Conservation (phyloP, 2,797 vertebrate genomes). For the Bovichtus variegatus region DNA sequence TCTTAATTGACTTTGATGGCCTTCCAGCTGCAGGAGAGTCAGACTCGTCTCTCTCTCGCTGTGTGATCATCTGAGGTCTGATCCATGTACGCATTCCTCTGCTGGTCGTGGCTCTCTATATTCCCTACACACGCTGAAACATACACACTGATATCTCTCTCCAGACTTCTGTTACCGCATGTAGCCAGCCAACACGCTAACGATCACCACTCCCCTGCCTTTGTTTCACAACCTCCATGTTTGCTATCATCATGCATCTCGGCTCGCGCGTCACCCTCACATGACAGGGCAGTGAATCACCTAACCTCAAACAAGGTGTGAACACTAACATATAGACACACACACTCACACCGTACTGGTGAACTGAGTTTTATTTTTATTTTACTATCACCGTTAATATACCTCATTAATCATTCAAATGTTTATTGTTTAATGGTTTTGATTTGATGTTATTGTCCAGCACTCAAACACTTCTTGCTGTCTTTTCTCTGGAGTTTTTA, state of each 20-base stretch:
- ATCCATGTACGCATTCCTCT: conserved; percentile 17
- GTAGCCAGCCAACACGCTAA: conserved; percentile 54
- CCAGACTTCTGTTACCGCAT: conserved; percentile 50
- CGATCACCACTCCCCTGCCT: conserved; percentile 50
- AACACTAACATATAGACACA: conserved; percentile 40
- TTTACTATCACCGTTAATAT: conserved; percentile 71
- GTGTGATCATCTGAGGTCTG: conserved; percentile 42
- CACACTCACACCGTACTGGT: conserved; percentile 41
- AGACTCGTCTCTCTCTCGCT: conserved; percentile 21
- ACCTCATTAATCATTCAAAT: conserved; percentile 72
- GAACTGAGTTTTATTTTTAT: conserved; percentile 26
- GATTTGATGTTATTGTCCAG: conserved; percentile 57
- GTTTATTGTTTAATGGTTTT: conserved; percentile 58
- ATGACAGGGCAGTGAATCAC: conserved; percentile 51
- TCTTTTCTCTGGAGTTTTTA: conserved; percentile 79
- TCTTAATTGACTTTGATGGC: conserved; percentile 14
- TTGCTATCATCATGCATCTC: conserved; percentile 22
- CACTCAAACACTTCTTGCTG: conserved; percentile 68
- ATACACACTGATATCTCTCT: conserved; percentile 26
- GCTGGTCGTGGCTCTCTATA: conserved; percentile 9
- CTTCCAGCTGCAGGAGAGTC: conserved; percentile 13
- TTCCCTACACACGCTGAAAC: conserved; percentile 10
- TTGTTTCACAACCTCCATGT: conserved; percentile 28
- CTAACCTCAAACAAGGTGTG: conserved; percentile 56
- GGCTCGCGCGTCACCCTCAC: conserved; percentile 44